A percentile compares a stretch with the other conserved stretches of the same genome.
These are phyloP conservation scores for Brachyhypopomus gauderio DNA, from an alignment of 2,113 vertebrate genomes.

Conservation along the genomic window DNA sequence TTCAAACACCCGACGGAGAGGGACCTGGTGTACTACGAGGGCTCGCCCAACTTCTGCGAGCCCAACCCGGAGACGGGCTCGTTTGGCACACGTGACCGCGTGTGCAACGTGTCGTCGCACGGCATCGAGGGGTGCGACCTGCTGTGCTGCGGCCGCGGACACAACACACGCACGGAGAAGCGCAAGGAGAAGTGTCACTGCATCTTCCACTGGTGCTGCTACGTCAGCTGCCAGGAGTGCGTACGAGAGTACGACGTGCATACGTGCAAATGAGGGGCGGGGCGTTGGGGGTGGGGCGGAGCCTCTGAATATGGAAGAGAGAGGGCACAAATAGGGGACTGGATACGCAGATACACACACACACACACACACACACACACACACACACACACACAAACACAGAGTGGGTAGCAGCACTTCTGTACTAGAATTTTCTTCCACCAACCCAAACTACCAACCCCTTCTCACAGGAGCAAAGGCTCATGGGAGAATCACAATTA, in stretches of 20 bases:
- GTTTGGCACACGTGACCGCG: slow-evolving; percentile 92
- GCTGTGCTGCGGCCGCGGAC: slow-evolving; percentile 94
- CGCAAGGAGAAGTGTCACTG: slow-evolving; percentile 98
- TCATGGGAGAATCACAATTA: slow-evolving; percentile 32
- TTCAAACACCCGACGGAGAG: slow-evolving; percentile 96
- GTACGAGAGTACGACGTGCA: slow-evolving; percentile 92
- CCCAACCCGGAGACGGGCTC: slow-evolving; percentile 96
- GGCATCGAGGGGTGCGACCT: slow-evolving; percentile 98
- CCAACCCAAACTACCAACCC: slow-evolving; percentile 49
- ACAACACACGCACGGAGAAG: slow-evolving; percentile 98
- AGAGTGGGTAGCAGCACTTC: slow-evolving; percentile 58
- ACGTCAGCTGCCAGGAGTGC: slow-evolving; percentile 98
- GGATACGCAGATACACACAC: slow-evolving; percentile 27
- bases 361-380: slow-evolving; percentile 20
- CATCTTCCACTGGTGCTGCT: slow-evolving; percentile 99
- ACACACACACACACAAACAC: slow-evolving; percentile 39
- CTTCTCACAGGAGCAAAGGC: slow-evolving; percentile 14
- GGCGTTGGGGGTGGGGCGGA: not conserved
- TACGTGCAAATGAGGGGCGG: slow-evolving; percentile 88
- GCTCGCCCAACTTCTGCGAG: slow-evolving; percentile 97
- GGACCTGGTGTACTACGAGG: slow-evolving; percentile 97
- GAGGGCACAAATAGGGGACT: slow-evolving; percentile 31
- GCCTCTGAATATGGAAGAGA: slow-evolving; percentile 19
- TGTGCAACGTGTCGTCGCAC: slow-evolving; percentile 94
- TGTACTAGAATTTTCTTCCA: slow-evolving; percentile 51